Conservation (phyloP, 2,888 invertebrate species). For the Drosophila niveifrons region DNA sequence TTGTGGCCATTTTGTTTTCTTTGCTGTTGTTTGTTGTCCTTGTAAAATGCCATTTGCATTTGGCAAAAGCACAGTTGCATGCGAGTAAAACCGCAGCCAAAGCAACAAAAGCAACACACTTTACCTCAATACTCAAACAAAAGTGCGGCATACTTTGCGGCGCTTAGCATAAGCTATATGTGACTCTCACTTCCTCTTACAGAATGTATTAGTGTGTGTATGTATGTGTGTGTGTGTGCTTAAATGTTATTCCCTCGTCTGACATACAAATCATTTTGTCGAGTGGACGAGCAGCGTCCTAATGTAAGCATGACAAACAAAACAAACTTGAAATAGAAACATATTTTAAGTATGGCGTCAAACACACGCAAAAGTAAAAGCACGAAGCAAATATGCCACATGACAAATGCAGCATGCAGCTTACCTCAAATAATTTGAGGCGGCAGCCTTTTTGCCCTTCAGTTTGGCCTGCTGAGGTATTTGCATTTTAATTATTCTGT, state of each 20-base stretch:
- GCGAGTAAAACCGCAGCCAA: conserved; percentile 31
- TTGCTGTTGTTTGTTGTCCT: conserved; percentile 56
- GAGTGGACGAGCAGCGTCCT: conserved; percentile 51
- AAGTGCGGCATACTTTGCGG: conserved; percentile 74
- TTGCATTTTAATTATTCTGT: conserved; percentile 66
- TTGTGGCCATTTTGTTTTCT: conserved; percentile 22
- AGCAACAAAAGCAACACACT: conserved; percentile 68
- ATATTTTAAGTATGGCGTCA: conserved; percentile 31
- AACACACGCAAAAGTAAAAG: conserved; percentile 10
- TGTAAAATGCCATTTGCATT: conserved; percentile 73
- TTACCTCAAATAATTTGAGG: conserved; percentile 15
- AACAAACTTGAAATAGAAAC: conserved; percentile 46
- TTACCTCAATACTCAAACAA: conserved; percentile 73
- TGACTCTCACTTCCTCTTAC: neutral
- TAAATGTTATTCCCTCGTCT: conserved; percentile 43
- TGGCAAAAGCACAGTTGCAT: conserved; percentile 54
- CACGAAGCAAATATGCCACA: conserved; percentile 10
- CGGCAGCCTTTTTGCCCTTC: conserved; percentile 11
- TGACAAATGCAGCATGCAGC: conserved; percentile 27
- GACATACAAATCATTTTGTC: conserved; percentile 76
- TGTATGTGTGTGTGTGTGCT: conserved; percentile 9
- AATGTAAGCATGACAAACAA: conserved; percentile 35
- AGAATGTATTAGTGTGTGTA: neutral
- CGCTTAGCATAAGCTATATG: conserved; percentile 51
- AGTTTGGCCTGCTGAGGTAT: conserved; percentile 21